Conservation (phyloP, 2,113 vertebrate genomes). For the Odontophorus gujanensis region DNA sequence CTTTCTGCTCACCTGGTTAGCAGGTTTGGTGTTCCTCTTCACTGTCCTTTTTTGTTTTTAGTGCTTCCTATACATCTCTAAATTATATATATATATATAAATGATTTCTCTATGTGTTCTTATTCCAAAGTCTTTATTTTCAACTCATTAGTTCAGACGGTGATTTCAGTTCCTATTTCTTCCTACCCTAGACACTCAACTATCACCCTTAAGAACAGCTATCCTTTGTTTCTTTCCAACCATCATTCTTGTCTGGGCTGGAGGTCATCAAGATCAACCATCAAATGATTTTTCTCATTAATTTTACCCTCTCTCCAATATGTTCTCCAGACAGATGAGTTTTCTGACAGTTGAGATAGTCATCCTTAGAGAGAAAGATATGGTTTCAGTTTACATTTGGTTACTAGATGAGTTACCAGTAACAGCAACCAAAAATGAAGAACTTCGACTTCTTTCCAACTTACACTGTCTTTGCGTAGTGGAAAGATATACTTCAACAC, state of each 20-base stretch:
- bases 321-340: neutral
- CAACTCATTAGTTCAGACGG: neutral
- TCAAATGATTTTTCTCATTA: neutral
- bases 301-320: neutral
- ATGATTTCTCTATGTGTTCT: neutral
- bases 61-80: neutral
- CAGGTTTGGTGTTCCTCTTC: neutral
- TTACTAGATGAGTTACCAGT: neutral
- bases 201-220: neutral
- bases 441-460: neutral
- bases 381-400: neutral
- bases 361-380: neutral
- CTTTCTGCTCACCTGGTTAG: neutral
- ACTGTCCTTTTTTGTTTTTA: neutral
- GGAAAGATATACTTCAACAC: neutral
- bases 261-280: neutral
- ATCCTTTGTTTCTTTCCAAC: neutral
- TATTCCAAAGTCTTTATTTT: neutral
- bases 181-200: neutral
- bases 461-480: neutral
- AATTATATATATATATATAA: neutral
- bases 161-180: neutral
- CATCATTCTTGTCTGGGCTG: neutral
- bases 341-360: neutral
- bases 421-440: neutral